Percentiles rank a stretch among this genome's conserved stretches.
phyloP scores from a whole-genome alignment of 2,888 invertebrate genomes.

The Tetramorium bicarinatum region DNA sequence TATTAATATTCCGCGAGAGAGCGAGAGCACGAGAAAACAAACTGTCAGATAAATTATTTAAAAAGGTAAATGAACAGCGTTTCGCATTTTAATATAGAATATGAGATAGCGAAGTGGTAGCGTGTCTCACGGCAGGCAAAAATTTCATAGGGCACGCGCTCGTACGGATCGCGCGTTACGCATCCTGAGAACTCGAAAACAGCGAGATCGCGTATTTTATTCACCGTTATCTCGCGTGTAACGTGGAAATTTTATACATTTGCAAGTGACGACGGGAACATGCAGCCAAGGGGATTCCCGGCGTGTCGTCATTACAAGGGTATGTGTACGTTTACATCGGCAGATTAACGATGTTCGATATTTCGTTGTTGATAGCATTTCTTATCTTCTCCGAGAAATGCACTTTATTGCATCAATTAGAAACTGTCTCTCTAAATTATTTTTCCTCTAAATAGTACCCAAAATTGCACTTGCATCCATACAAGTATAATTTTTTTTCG shows the following conservation, averaged over 20 bases:
- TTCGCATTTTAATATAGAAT: constrained; percentile 4
- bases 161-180: constrained; percentile 16
- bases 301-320: constrained; percentile 67
- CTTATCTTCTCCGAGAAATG: constrained; percentile 48
- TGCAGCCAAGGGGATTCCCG: constrained; percentile 62
- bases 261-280: constrained; percentile 72
- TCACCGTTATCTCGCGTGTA: constrained; percentile 60
- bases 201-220: constrained; percentile 72
- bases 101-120: constrained; percentile 6
- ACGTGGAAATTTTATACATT: constrained; percentile 71
- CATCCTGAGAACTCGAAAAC: constrained; percentile 43
- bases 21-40: background rate
- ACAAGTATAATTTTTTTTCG: background rate
- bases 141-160: constrained; percentile 27
- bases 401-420: constrained; percentile 4
- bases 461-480: background rate
- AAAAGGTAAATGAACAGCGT: constrained; percentile 7
- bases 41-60: constrained; percentile 14
- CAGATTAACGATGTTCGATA: constrained; percentile 55
- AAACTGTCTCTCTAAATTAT: constrained; percentile 7
- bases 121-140: constrained; percentile 28
- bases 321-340: constrained; percentile 58
- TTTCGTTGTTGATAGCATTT: constrained; percentile 55
- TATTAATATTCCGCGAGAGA: constrained; percentile 17
- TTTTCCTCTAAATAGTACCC: background rate